phyloP scores from a whole-genome alignment of 2,888 invertebrate species.

The Yponomeuta cagnagella region DNA sequence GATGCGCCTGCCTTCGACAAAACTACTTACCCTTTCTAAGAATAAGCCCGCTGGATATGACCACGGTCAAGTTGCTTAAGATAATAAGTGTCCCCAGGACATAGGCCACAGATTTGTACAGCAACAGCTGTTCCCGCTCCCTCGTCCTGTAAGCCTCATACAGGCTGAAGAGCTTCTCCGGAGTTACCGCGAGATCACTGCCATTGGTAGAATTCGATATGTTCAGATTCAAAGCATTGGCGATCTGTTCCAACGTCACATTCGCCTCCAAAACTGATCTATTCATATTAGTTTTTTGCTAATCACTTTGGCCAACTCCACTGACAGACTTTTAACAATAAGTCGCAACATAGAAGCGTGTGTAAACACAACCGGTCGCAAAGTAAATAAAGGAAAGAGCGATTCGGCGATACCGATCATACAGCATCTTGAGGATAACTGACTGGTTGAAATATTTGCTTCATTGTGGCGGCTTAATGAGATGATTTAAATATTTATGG shows the following conservation, averaged over 20 bases:
- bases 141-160: slow-evolving; percentile 50
- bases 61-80: slow-evolving; percentile 76
- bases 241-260: slow-evolving; percentile 31
- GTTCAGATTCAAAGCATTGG: slow-evolving; percentile 39
- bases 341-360: slow-evolving; percentile 23
- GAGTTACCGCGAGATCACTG: slow-evolving; percentile 39
- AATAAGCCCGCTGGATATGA: slow-evolving; percentile 79
- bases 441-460: slow-evolving; percentile 38
- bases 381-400: slow-evolving; percentile 37
- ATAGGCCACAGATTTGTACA: slow-evolving; percentile 74
- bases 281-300: slow-evolving; percentile 29
- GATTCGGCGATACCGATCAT: slow-evolving; percentile 36
- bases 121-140: slow-evolving; percentile 55
- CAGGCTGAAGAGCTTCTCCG: slow-evolving; percentile 39
- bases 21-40: slow-evolving; percentile 70
- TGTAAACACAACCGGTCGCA: slow-evolving; percentile 42
- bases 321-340: not conserved
- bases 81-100: slow-evolving; percentile 73
- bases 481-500: slow-evolving; percentile 51
- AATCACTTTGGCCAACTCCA: not conserved
- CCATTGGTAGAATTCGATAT: slow-evolving; percentile 35
- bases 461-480: slow-evolving; percentile 38
- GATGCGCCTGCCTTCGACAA: too few species aligned
- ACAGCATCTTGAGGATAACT: slow-evolving; percentile 40
- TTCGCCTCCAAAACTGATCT: slow-evolving; percentile 19